A percentile compares a stretch with the other conserved stretches of the same genome.
Evolutionary conservation across 2,888 invertebrate species (phyloP).

Genomic region (Lysandra coridon): DNA sequence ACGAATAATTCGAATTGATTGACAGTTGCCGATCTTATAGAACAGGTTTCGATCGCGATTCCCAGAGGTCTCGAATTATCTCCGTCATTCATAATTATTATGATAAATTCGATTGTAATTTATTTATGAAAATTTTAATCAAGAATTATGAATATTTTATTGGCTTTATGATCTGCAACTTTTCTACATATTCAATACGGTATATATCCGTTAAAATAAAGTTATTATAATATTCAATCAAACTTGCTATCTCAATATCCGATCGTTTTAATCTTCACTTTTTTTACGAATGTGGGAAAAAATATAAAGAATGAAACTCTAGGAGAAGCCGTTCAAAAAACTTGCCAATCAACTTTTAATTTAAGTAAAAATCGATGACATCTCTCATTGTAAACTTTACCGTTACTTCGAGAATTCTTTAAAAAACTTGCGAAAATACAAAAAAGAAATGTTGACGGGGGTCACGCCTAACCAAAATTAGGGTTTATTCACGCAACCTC

Average conservation of each 20-base stretch:
- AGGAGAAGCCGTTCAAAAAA: constrained; percentile 64
- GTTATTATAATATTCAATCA: constrained; percentile 7
- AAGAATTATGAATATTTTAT: constrained; percentile 14
- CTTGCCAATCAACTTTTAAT: constrained; percentile 77
- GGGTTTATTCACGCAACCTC: constrained; percentile 74
- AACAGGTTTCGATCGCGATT: constrained; percentile 60
- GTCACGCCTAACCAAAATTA: constrained; percentile 77
- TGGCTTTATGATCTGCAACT: constrained; percentile 35
- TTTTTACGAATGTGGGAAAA: constrained; percentile 26
- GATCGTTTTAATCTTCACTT: constrained; percentile 24
- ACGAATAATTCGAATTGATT: constrained; percentile 62
- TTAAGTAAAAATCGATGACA: constrained; percentile 70
- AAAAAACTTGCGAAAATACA: constrained; percentile 68
- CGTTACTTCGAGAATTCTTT: constrained; percentile 62
- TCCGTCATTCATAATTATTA: constrained; percentile 35
- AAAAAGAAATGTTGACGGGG: constrained; percentile 76
- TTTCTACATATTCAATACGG: constrained; percentile 27
- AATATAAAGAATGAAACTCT: constrained; percentile 45
- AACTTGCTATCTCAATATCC: not conserved
- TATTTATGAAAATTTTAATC: constrained; percentile 12
- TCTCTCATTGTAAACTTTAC: constrained; percentile 65
- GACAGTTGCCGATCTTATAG: constrained; percentile 54
- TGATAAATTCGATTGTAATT: constrained; percentile 19
- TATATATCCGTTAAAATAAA: constrained; percentile 51
- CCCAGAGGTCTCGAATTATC: constrained; percentile 39